Evolutionary conservation across 2,113 vertebrate species (phyloP).

Genomic region (Polypterus senegalus): DNA sequence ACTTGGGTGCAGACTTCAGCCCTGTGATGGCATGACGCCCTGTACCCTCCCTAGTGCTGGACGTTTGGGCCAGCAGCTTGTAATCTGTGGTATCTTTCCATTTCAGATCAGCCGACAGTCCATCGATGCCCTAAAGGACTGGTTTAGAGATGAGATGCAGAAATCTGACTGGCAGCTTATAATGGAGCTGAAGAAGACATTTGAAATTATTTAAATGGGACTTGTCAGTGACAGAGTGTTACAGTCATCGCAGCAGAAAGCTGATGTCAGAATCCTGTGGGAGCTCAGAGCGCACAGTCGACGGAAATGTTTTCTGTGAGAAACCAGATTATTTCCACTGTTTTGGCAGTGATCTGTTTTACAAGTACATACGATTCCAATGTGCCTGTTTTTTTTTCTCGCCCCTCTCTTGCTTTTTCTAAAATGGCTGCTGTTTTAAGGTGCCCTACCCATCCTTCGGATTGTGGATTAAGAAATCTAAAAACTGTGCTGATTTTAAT

Average conservation of each 20-base stretch:
- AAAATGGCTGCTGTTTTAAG: conserved; percentile 2
- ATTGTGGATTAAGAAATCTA: too few species aligned
- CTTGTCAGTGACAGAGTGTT: conserved; percentile 17
- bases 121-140: conserved; percentile 95
- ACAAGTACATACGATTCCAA: conserved; percentile 62
- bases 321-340: conserved; percentile 80
- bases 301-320: conserved; percentile 73
- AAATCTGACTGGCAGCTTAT: conserved; percentile 97
- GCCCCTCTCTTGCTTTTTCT: conserved; percentile 22
- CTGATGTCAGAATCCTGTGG: conserved; percentile 7
- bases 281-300: conserved; percentile 5
- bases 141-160: conserved; percentile 97
- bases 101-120: conserved; percentile 87
- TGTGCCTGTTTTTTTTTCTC: conserved; percentile 53
- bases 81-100: neutral
- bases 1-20: too few species aligned
- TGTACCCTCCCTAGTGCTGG: too few species aligned
- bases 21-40: too few species aligned
- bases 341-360: conserved; percentile 75
- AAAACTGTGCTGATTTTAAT: too few species aligned
- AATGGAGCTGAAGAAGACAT: conserved; percentile 96
- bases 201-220: conserved; percentile 85
- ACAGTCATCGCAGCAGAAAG: neutral
- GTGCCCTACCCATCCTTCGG: conserved; percentile 14
- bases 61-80: too few species aligned